Evolutionary conservation across 2,797 vertebrate species (phyloP).

Genomic region (Perodicticus potto): DNA sequence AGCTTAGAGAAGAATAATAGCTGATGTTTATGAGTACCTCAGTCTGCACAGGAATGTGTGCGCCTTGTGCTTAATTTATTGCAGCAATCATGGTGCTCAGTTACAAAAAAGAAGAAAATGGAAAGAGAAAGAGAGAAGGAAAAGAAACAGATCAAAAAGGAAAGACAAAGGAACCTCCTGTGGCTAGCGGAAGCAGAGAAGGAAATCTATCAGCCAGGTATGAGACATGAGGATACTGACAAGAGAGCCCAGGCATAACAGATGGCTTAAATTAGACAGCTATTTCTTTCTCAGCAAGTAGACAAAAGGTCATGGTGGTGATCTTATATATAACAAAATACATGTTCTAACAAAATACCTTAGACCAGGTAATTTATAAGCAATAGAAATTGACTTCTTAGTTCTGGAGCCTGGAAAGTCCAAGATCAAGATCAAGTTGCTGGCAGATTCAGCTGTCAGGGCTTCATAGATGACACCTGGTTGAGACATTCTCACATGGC

Average conservation of each 20-base stretch:
- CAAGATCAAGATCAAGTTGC: background rate
- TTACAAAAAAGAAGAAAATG: background rate
- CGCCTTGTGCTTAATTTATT: background rate
- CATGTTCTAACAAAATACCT: background rate
- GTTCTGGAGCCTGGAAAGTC: background rate
- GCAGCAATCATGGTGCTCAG: background rate
- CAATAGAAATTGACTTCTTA: background rate
- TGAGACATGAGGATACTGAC: background rate
- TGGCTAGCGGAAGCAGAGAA: background rate
- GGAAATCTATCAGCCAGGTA: accelerated
- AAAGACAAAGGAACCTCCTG: background rate
- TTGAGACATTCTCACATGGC: background rate
- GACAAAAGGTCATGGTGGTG: background rate
- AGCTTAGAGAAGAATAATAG: background rate
- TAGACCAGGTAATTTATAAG: background rate
- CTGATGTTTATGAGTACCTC: background rate
- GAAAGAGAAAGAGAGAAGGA: background rate
- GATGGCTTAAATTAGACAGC: background rate
- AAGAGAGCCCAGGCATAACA: background rate
- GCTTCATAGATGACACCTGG: no score
- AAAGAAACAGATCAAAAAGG: background rate
- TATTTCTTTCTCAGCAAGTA: background rate
- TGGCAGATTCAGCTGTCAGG: background rate
- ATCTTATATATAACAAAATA: background rate
- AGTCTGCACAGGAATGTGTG: background rate